Percentiles rank a stretch among this genome's conserved stretches.
phyloP scores from a whole-genome alignment of 2,797 vertebrate genomes.

The Decapterus maruadsi region DNA sequence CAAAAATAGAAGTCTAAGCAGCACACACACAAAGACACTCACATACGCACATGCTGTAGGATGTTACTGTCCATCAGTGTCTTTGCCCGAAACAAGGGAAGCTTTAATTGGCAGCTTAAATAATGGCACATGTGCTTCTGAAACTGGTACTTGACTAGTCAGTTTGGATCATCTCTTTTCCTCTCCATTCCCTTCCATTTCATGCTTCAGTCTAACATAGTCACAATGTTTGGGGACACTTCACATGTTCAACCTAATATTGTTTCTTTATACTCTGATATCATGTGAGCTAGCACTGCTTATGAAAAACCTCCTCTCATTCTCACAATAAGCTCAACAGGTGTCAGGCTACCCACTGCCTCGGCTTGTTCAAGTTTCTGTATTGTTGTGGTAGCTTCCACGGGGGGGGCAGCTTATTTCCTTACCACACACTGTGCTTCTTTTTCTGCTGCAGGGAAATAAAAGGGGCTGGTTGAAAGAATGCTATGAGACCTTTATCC shows the following conservation, averaged over 20 bases:
- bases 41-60: conserved; percentile 2
- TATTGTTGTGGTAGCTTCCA: conserved; percentile 18
- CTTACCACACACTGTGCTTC: conserved; percentile 47
- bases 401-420: conserved; percentile 13
- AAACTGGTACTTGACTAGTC: background rate
- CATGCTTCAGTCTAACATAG: background rate
- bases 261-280: background rate
- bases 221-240: background rate
- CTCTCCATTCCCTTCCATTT: background rate
- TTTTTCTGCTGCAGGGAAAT: conserved; percentile 48
- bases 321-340: conserved; percentile 19
- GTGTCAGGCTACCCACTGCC: conserved; percentile 27
- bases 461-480: conserved; percentile 42
- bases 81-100: conserved; percentile 30
- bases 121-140: background rate
- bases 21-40: background rate
- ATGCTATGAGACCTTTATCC: conserved; percentile 67
- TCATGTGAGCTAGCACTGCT: background rate
- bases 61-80: conserved; percentile 8
- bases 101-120: conserved; percentile 19
- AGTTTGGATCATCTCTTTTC: background rate
- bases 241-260: background rate
- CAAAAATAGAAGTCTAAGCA: background rate
- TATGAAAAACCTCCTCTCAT: conserved; percentile 24
- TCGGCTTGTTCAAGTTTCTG: conserved; percentile 23